Evolutionary conservation across 2,797 vertebrate species (phyloP).

Genomic region (Aplochiton taeniatus): DNA sequence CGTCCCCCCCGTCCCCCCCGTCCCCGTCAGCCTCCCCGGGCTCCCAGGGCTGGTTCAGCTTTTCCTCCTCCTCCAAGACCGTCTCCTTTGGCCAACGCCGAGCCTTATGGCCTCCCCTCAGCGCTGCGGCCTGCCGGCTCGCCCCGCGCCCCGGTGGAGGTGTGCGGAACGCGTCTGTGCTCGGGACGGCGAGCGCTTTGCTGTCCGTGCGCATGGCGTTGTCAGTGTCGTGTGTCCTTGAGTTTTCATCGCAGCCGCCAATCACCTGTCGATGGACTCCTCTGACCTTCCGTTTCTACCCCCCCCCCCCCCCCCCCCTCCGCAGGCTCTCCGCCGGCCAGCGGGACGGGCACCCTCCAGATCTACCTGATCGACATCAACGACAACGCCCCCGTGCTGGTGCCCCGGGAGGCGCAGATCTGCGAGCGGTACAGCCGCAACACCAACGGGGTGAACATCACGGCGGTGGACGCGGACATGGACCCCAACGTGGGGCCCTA

Average conservation of each 20-base stretch:
- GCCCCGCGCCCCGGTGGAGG: no score
- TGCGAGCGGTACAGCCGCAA: conserved; percentile 86
- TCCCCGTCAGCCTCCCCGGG: conserved; percentile 52
- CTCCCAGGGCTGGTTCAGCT: conserved; percentile 25
- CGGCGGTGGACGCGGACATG: conserved; percentile 84
- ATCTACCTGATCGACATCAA: conserved; percentile 95
- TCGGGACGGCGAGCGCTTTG: no score
- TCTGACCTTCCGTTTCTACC: not conserved
- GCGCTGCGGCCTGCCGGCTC: conserved; percentile 30
- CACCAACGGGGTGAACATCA: conserved; percentile 89
- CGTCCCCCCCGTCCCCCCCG: conserved; percentile 47
- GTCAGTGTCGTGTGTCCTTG: no score
- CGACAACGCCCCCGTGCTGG: conserved; percentile 88
- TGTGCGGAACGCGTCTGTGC: no score
- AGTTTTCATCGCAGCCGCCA: no score
- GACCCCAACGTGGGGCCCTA: conserved; percentile 93
- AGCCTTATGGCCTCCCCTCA: conserved; percentile 29
- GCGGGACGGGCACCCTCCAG: conserved; percentile 90
- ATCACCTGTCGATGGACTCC: no score
- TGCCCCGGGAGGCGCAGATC: conserved; percentile 90
- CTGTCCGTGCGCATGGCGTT: no score
- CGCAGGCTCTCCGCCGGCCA: conserved; percentile 86
- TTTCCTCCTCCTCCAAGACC: conserved; percentile 35
- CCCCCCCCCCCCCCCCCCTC: conserved; percentile 11
- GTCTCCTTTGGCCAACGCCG: conserved; percentile 31